Base-by-base conservation (phyloP, 1,140 invertebrate species). In the Drosophila malerkotliana region DNA sequence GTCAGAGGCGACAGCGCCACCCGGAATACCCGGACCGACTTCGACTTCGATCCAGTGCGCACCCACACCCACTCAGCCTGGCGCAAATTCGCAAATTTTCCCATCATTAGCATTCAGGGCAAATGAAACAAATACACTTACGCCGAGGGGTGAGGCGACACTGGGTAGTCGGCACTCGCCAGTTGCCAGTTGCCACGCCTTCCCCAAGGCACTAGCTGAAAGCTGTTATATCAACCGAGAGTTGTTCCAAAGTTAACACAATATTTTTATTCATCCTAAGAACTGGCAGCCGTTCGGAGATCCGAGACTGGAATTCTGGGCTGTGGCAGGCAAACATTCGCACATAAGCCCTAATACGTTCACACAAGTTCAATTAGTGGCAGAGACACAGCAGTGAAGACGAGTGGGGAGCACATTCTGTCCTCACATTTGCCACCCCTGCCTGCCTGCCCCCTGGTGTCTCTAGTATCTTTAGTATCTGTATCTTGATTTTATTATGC, bases 81-180 rank as follows among this genome's bases (percentile, higher is more conserved):
- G 61, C 63, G 69, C 72, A 88, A 85, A 88, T 88, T 88, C 84
- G 72, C 83, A 88, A 88, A 88, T 88, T 88, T 88, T 88, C 83
- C 83, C 83, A 88, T 88, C 83, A 88, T 88, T 88, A 88, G 83
- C 84, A 88, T 88, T 88, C 83, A 88, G 76, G 73, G 84, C 83
- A 88, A 71, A 88, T 88, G 83, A 89, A 88, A 88, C 84, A 88
- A 88, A 88, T 88, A 88, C 84, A 83, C 83, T 88, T 89, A 74
- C 63, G 62, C 26, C 26, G 71, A 56, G 67, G 62, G 74, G 66
- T 10, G 18, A 10, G 18, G 44, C 60, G 73, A 66, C 39, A 60
- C 68, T 59, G 47, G 37, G 28, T 44, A 56, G 66, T 59, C 55
- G 37, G 28, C 55, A 72, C 68, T 60, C 51, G 69, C 63, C 63